Conservation (phyloP, 2,113 vertebrate species). For the Emydocephalus ijimae region DNA sequence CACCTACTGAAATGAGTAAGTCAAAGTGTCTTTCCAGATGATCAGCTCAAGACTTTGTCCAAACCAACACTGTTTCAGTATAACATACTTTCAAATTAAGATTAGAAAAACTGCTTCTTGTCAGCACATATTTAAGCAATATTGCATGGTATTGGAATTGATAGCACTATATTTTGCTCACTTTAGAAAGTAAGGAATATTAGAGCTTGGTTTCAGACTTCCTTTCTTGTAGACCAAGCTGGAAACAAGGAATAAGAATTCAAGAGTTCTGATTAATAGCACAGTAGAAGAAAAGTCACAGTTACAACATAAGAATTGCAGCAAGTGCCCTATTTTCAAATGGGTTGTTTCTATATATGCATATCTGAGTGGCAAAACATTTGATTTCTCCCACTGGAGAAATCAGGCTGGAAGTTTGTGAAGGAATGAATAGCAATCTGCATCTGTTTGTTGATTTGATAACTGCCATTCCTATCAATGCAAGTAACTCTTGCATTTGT, state of each 20-base stretch:
- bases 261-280: not conserved
- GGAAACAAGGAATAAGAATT: not conserved
- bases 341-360: not conserved
- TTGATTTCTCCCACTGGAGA: not conserved
- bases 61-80: not conserved
- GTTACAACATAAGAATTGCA: not conserved
- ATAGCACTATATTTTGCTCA: not conserved
- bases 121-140: not conserved
- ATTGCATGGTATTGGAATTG: not conserved
- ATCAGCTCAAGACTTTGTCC: not conserved
- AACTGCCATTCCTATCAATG: not conserved
- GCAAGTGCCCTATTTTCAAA: not conserved
- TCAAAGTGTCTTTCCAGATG: not conserved
- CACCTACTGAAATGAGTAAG: not conserved
- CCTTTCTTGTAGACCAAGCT: not conserved
- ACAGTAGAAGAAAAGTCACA: not conserved
- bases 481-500: not conserved
- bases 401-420: not conserved
- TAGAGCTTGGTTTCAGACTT: not conserved
- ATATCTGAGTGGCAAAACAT: not conserved
- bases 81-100: not conserved
- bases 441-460: not conserved
- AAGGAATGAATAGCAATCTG: not conserved
- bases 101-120: not conserved
- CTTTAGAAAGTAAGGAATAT: not conserved